phyloP scores from a whole-genome alignment of 2,797 vertebrate species.

The Myotis vivesi region DNA sequence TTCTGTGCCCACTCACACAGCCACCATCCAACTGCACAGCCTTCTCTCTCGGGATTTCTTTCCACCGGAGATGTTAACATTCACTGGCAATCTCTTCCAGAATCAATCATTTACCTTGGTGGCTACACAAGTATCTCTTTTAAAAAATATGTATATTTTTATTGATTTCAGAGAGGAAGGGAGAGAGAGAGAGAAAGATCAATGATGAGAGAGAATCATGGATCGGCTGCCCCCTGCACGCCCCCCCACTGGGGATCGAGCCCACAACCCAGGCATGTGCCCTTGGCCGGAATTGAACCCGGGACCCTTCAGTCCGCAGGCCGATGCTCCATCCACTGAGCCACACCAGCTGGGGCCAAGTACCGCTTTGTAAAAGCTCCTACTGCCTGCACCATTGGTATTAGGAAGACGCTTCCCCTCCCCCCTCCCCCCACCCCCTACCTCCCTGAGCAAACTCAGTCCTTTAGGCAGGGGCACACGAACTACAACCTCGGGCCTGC shows the following conservation, averaged over 20 bases:
- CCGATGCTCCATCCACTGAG: too few relatives aligned
- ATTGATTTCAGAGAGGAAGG: too few relatives aligned
- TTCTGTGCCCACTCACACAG: neutral
- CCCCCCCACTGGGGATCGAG: too few relatives aligned
- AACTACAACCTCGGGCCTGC: neutral
- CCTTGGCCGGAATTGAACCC: too few relatives aligned
- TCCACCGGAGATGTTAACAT: neutral
- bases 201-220: too few relatives aligned
- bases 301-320: too few relatives aligned
- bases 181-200: too few relatives aligned
- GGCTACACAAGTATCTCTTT: neutral
- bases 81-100: neutral
- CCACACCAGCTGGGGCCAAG: too few relatives aligned
- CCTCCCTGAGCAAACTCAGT: neutral
- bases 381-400: neutral
- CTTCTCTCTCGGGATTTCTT: neutral
- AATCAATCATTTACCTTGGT: neutral
- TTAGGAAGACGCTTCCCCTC: neutral
- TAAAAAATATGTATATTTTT: too few relatives aligned
- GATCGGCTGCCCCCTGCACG: too few relatives aligned
- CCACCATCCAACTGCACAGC: neutral
- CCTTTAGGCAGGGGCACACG: neutral
- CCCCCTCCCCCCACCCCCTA: too few relatives aligned
- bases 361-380: neutral
- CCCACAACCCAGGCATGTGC: too few relatives aligned